Percentiles rank a stretch among this genome's conserved stretches.
Evolutionary conservation across 53 echinoderm and acorn worm genomes (phyloP).

Genomic region (Actinopyga echinites): DNA sequence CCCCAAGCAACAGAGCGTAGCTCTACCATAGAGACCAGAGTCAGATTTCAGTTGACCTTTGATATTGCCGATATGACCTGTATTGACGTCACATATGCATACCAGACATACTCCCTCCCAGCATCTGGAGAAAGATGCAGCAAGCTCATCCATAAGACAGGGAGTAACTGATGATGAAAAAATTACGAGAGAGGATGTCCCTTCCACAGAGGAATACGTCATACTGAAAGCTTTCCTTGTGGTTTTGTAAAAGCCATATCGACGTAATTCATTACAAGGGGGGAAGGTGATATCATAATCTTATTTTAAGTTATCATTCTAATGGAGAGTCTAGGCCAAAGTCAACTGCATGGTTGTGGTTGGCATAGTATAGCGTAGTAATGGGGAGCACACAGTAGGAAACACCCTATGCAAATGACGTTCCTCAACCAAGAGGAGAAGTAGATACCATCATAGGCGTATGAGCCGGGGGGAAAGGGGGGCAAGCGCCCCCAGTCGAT

Average conservation of each 20-base stretch:
- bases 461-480: no score
- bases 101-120: conserved; percentile 14
- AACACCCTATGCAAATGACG: no score
- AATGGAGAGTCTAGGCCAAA: background rate
- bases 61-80: background rate
- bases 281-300: conserved; percentile 41
- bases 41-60: conserved; percentile 21
- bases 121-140: background rate
- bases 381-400: no score
- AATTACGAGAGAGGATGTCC: conserved; percentile 6
- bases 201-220: background rate
- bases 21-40: background rate
- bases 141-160: background rate
- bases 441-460: no score
- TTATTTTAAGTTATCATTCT: conserved; percentile 38
- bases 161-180: conserved; percentile 22
- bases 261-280: conserved; percentile 43
- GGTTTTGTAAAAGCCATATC: conserved; percentile 1
- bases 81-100: conserved; percentile 45
- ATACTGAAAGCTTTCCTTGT: background rate
- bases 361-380: no score
- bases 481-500: no score
- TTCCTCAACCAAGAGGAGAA: no score
- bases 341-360: no score
- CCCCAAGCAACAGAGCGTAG: conserved; percentile 1